phyloP scores from a whole-genome alignment of 64 coral and sea anemone species.

The Dendronephthya gigantea region DNA sequence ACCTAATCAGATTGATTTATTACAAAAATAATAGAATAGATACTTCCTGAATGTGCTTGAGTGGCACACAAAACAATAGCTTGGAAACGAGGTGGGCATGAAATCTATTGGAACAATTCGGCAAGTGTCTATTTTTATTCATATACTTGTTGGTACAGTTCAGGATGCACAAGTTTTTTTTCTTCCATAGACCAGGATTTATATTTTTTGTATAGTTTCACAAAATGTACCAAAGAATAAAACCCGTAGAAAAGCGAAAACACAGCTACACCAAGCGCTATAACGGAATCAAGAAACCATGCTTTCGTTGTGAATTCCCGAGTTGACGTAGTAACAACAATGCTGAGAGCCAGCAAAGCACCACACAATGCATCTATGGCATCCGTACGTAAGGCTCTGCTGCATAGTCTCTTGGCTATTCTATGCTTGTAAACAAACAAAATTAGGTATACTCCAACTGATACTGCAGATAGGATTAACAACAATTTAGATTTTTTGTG shows the following conservation, averaged over 20 bases:
- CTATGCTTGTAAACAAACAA: not conserved
- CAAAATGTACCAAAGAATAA: not conserved
- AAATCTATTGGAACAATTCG: no score
- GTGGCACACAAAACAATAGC: no score
- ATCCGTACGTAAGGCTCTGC: not conserved
- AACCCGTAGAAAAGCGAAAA: not conserved
- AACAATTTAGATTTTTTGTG: not conserved
- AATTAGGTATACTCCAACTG: not conserved
- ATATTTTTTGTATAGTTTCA: not conserved
- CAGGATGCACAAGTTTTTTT: not conserved
- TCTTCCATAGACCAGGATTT: not conserved
- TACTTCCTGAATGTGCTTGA: no score
- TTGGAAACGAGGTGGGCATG: no score
- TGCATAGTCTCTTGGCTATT: not conserved
- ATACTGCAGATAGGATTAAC: not conserved
- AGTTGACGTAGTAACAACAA: not conserved
- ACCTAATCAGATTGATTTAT: no score
- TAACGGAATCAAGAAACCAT: slow-evolving; percentile 4
- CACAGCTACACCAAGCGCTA: not conserved
- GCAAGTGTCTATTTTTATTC: not conserved
- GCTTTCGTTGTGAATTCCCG: slow-evolving; percentile 1
- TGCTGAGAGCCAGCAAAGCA: not conserved
- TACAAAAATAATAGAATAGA: no score
- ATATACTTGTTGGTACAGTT: not conserved
- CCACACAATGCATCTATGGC: not conserved